phyloP scores from a whole-genome alignment of 2,797 vertebrate species.

The Petrocephalus sullivani region DNA sequence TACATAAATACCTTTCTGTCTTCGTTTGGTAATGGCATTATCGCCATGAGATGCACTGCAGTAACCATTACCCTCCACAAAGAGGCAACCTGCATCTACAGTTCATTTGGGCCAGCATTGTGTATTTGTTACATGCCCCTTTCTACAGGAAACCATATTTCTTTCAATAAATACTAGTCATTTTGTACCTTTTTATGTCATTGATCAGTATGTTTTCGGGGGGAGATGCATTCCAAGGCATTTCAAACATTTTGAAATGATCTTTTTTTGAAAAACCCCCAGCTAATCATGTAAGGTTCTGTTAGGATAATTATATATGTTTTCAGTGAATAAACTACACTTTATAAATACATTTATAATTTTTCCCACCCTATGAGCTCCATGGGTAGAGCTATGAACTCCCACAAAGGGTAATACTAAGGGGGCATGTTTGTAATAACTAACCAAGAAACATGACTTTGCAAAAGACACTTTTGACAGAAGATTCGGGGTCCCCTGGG shows the following conservation, averaged over 20 bases:
- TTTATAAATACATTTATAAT: neutral
- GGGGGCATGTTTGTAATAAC: neutral
- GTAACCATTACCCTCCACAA: slow-evolving; percentile 46
- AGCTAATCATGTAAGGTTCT: neutral
- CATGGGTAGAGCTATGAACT: neutral
- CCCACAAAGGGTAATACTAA: neutral
- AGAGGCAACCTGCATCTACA: slow-evolving; percentile 44
- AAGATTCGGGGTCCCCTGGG: neutral
- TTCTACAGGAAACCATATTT: slow-evolving; percentile 20
- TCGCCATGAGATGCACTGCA: slow-evolving; percentile 33
- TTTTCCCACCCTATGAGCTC: neutral
- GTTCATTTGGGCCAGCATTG: neutral
- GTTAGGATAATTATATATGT: neutral
- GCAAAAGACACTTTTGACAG: neutral
- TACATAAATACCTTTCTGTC: slow-evolving; percentile 33
- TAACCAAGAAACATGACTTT: neutral
- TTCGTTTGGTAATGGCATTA: neutral
- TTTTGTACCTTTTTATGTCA: neutral
- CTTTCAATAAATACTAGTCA: neutral
- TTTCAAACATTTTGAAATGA: neutral
- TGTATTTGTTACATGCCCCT: slow-evolving; percentile 28
- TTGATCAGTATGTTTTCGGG: neutral
- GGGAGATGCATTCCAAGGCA: neutral
- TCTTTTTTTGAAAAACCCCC: neutral
- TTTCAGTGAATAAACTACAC: neutral